phyloP scores from a whole-genome alignment of 2,797 vertebrate species.

The Hyperoplus immaculatus region DNA sequence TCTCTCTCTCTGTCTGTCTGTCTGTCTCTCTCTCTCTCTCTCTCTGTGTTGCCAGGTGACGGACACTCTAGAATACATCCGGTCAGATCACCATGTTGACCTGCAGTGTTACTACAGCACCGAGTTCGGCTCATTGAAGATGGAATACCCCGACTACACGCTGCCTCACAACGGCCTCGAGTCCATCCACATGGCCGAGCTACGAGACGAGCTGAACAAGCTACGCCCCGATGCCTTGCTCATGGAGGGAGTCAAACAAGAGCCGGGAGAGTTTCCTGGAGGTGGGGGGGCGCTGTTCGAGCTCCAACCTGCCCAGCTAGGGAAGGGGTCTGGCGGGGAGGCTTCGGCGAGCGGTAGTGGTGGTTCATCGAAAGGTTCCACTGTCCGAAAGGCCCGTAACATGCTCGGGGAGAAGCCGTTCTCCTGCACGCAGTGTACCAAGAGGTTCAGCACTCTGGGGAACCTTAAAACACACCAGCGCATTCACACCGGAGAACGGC shows the following conservation, averaged over 20 bases:
- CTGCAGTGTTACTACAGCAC: constrained; percentile 86
- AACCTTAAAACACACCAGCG: constrained; percentile 89
- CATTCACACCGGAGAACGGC: constrained; percentile 87
- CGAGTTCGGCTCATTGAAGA: constrained; percentile 78
- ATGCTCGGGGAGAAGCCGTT: constrained; percentile 85
- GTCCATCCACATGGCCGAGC: constrained; percentile 88
- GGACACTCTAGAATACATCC: constrained; percentile 86
- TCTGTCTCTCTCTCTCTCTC: too few relatives aligned
- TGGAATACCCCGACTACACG: constrained; percentile 75
- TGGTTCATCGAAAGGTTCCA: too few relatives aligned
- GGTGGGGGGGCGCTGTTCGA: constrained; percentile 72
- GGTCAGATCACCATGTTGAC: constrained; percentile 86
- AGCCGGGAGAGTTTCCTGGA: constrained; percentile 67
- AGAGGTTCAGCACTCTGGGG: constrained; percentile 88
- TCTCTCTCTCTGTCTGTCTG: too few relatives aligned
- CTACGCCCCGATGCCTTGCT: constrained; percentile 81
- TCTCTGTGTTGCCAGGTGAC: constrained; percentile 68
- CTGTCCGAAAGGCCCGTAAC: constrained; percentile 82
- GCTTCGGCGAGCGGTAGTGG: neutral
- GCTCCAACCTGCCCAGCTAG: constrained; percentile 57
- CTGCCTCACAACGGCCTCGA: constrained; percentile 82
- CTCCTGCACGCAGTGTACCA: constrained; percentile 86
- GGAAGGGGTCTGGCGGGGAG: constrained; percentile 46
- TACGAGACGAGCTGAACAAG: constrained; percentile 86
- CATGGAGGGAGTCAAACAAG: constrained; percentile 79